These are phyloP conservation scores for Epistrophe eligans DNA, from an alignment of 2,888 invertebrate species.

Conservation along the genomic window DNA sequence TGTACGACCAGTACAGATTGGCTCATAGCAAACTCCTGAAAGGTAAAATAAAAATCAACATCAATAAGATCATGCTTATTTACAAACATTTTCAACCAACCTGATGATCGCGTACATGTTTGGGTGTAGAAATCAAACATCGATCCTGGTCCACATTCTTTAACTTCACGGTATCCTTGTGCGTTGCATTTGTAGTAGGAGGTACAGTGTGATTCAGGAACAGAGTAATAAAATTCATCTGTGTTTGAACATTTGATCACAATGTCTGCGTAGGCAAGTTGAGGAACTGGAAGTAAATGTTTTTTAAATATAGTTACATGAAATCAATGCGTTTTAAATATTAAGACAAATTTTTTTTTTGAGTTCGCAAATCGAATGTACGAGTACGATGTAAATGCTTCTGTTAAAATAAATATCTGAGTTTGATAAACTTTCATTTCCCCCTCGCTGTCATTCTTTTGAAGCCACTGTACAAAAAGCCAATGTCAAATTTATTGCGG, in stretches of 20 bases:
- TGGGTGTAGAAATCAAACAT: constrained; percentile 86
- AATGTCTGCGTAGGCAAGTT: constrained; percentile 61
- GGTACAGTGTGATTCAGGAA: constrained; percentile 86
- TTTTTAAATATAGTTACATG: background rate
- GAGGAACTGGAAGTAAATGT: constrained; percentile 48
- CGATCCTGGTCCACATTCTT: constrained; percentile 85
- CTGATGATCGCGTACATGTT: constrained; percentile 85
- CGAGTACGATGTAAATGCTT: too few species aligned
- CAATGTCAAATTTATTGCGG: too few species aligned
- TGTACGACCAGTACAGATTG: constrained; percentile 86
- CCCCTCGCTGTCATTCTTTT: too few species aligned
- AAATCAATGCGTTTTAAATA: background rate
- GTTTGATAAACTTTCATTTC: too few species aligned
- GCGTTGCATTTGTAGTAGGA: constrained; percentile 85
- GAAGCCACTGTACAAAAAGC: too few species aligned
- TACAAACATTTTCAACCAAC: constrained; percentile 56
- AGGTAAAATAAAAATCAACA: background rate
- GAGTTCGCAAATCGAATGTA: too few species aligned
- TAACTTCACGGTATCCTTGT: constrained; percentile 80
- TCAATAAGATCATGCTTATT: background rate
- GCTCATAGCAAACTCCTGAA: constrained; percentile 86
- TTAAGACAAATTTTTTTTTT: background rate
- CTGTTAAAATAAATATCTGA: too few species aligned
- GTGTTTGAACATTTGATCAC: constrained; percentile 78
- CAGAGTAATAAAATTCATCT: constrained; percentile 83